phyloP scores from a whole-genome alignment of 2,797 vertebrate species.

The Spinus olivaceus region DNA sequence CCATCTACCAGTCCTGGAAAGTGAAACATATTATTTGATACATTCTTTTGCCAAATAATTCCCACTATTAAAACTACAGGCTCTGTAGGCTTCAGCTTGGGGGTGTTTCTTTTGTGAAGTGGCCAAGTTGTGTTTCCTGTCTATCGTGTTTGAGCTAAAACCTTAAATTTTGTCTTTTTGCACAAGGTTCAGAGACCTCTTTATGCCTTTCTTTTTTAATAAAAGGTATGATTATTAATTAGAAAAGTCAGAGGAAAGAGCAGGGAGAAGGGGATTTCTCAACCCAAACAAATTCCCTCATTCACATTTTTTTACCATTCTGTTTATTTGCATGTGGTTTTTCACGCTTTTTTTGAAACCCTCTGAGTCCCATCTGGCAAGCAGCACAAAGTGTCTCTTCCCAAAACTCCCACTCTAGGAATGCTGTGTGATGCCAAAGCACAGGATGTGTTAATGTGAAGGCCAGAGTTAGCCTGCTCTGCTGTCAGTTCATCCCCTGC shows the following conservation, averaged over 20 bases:
- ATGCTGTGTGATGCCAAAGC: background rate
- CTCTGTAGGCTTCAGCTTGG: background rate
- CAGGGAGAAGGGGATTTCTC: background rate
- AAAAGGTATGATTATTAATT: background rate
- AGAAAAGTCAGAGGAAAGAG: background rate
- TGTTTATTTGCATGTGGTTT: background rate
- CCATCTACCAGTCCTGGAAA: background rate
- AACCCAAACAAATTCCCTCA: background rate
- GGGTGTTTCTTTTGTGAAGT: background rate
- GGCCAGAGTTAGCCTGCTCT: background rate
- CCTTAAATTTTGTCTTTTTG: background rate
- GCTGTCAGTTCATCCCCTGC: background rate
- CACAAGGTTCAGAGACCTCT: background rate
- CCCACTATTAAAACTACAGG: background rate
- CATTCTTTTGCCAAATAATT: background rate
- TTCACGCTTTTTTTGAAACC: background rate
- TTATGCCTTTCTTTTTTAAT: background rate
- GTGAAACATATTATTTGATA: background rate
- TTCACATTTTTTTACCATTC: background rate
- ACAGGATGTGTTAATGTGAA: background rate
- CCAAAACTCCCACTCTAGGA: background rate
- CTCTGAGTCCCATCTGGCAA: background rate
- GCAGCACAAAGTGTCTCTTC: background rate
- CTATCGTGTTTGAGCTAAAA: background rate
- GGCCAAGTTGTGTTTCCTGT: background rate